A percentile compares a stretch with the other conserved stretches of the same genome.
These are phyloP conservation scores for Gobionotothen gibberifrons DNA, from an alignment of 2,797 vertebrate species.

Conservation along the genomic window DNA sequence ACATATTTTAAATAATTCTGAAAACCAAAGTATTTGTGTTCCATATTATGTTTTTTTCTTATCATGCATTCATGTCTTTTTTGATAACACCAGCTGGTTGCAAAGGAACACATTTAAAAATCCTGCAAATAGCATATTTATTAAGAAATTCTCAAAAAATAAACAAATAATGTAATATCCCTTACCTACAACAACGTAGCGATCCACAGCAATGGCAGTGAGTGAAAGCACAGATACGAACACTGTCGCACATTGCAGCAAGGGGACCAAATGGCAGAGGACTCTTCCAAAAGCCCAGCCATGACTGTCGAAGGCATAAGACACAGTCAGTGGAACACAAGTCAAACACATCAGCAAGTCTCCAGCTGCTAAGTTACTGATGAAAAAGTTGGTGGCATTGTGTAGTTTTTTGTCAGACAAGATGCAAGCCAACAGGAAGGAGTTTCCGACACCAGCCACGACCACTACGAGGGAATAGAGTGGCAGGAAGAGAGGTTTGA, in stretches of 20 bases:
- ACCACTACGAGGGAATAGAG: conserved; percentile 84
- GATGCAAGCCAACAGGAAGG: conserved; percentile 84
- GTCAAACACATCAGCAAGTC: conserved; percentile 88
- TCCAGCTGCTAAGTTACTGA: conserved; percentile 85
- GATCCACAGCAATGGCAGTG: conserved; percentile 87
- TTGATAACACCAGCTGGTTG: too few species aligned
- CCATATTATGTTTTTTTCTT: not conserved
- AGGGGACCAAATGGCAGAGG: conserved; percentile 84
- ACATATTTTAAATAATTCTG: not conserved
- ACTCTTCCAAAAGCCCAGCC: conserved; percentile 85
- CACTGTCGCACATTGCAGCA: conserved; percentile 85
- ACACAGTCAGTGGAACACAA: conserved; percentile 85
- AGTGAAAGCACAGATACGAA: conserved; percentile 87
- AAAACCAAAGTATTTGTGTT: not conserved
- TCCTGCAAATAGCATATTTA: not conserved
- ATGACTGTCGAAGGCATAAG: conserved; percentile 83
- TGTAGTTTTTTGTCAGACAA: conserved; percentile 84
- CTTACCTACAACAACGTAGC: conserved; percentile 85
- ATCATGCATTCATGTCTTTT: not conserved
- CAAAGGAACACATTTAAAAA: not conserved
- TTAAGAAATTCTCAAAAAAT: not conserved
- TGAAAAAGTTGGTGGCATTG: conserved; percentile 88
- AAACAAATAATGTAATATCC: not conserved
- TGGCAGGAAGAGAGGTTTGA: conserved; percentile 83
- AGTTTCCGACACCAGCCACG: conserved; percentile 84